Base-by-base conservation (phyloP, 2,888 invertebrate genomes). In the Epistrophe grossulariae region DNA sequence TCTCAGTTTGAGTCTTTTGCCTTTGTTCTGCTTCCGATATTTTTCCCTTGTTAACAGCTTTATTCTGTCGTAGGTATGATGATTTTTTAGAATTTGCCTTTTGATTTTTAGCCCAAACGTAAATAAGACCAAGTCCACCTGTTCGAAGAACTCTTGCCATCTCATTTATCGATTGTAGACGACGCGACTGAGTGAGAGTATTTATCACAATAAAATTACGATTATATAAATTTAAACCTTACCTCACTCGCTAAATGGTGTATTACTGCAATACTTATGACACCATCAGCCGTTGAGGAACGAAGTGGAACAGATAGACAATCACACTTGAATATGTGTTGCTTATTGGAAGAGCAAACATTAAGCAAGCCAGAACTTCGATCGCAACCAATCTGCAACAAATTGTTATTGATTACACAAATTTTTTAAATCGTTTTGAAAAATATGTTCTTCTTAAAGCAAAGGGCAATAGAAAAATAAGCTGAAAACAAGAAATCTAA, bases 41-140 rank as follows among this genome's bases (percentile, higher is more conserved):
- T n/a, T 91, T 90, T 6, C 91, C 90, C 89, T 92, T 93, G 45
- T 93, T 92, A 70, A 94, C 93, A 88, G 94, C 94, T 84, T 94
- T 94, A 89, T 94, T 94, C 90, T 95, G 95, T 88, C 95, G 95
- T 35, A 97, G 92, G 90, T 97, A 97, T 74, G 94, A 95, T 0
- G 96, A 96, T 90, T 95, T 95, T 71, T 94, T 92, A 24, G 94
- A 94, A 57, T 96, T 94, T 84, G 93, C 94, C 3, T 94, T 94
- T 93, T 99, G 99, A 91, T 98, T 96, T 92, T 97, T 96, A 0
- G 99, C 98, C 99, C 99, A 99, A 0, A 99, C 99, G 89, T 99
- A 99, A 81, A 99, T 95, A 7, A 99, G 93, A 3, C 96, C 96
- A 88, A 93, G 93, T 0, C 99, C 99, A 0, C 95, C 95, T 0